Conservation (phyloP, 1,140 invertebrate species). For the Halesus radiatus region DNA sequence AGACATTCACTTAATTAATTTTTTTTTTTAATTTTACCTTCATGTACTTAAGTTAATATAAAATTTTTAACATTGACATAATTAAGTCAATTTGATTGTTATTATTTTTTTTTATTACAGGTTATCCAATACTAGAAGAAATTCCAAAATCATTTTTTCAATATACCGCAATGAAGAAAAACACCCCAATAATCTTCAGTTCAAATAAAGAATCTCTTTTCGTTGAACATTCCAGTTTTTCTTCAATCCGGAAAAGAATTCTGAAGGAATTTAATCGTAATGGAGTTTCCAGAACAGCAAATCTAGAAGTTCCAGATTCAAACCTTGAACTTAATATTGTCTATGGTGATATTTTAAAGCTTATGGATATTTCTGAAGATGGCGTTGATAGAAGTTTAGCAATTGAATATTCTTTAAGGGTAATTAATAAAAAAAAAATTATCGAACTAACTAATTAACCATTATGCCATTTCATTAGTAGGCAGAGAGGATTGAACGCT, state of each 20-base stretch:
- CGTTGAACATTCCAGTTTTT: slow-evolving; percentile 42
- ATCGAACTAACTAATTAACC: neutral
- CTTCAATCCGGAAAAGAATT: slow-evolving; percentile 43
- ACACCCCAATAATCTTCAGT: slow-evolving; percentile 35
- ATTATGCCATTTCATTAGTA: neutral
- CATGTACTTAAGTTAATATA: too few species aligned
- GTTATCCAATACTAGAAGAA: slow-evolving; percentile 36
- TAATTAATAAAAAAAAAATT: too few species aligned
- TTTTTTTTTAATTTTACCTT: too few species aligned
- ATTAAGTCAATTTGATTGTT: too few species aligned
- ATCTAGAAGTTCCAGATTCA: neutral
- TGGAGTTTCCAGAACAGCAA: neutral
- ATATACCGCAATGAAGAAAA: neutral
- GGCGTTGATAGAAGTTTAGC: neutral
- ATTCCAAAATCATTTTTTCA: slow-evolving; percentile 44
- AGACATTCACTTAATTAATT: too few species aligned
- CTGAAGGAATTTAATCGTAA: slow-evolving; percentile 13
- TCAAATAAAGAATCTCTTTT: slow-evolving; percentile 40
- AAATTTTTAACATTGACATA: too few species aligned
- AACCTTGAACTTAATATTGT: slow-evolving; percentile 9
- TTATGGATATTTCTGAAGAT: slow-evolving; percentile 34
- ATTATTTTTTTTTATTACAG: slow-evolving; percentile 31
- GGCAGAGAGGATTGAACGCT: too few species aligned
- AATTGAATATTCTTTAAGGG: slow-evolving; percentile 33
- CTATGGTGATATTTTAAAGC: slow-evolving; percentile 36